Conservation (phyloP, 2,113 vertebrate species). For the Tragelaphus imberbis region DNA sequence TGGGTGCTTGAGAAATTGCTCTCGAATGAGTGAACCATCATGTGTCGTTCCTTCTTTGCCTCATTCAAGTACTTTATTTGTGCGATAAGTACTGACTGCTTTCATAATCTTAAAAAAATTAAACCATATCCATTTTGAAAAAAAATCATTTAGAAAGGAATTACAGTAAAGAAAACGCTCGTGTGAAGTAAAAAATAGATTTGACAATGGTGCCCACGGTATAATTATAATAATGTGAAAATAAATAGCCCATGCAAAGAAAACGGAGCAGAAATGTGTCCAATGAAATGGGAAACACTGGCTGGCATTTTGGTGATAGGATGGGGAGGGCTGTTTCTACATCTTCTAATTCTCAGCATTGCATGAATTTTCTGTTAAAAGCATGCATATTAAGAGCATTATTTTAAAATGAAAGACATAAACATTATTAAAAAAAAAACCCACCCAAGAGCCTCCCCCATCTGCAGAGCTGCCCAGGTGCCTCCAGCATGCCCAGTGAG, state of each 20-base stretch:
- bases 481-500: neutral
- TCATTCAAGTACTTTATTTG: neutral
- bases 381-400: neutral
- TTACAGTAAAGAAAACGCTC: conserved; percentile 53
- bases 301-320: neutral
- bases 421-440: neutral
- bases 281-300: neutral
- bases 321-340: neutral
- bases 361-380: neutral
- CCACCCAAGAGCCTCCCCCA: neutral
- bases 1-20: neutral
- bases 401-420: neutral
- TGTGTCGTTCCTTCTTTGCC: neutral
- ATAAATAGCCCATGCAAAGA: conserved; percentile 33
- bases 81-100: neutral
- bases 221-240: conserved; percentile 55
- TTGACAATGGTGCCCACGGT: neutral
- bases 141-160: conserved; percentile 44
- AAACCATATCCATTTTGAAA: conserved; percentile 24
- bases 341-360: neutral
- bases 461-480: neutral
- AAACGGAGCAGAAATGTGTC: neutral
- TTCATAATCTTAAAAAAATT: conserved; percentile 26
- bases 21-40: neutral
- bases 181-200: conserved; percentile 47